phyloP scores from a whole-genome alignment of 2,113 vertebrate genomes.

The Kryptolebias marmoratus region DNA sequence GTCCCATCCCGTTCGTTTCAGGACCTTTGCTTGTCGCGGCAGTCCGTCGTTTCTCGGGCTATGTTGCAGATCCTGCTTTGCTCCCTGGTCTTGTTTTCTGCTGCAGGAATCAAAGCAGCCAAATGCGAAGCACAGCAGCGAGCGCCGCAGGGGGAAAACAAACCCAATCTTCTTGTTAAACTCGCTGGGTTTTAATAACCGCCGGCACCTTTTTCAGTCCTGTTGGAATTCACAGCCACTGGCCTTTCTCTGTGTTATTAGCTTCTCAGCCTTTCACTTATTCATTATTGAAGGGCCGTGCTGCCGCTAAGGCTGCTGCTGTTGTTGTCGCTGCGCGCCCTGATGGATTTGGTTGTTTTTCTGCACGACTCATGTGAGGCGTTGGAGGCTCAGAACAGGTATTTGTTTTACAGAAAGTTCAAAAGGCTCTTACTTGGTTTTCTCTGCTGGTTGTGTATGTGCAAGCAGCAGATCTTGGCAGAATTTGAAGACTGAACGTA shows the following conservation, averaged over 20 bases:
- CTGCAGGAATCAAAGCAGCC: conserved; percentile 30
- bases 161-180: conserved; percentile 28
- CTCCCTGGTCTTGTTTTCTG: conserved; percentile 22
- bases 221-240: conserved; percentile 38
- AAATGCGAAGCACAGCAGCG: conserved; percentile 21
- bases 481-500: conserved; percentile 15
- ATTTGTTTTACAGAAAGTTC: conserved; percentile 29
- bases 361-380: conserved; percentile 36
- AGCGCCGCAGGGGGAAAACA: conserved; percentile 23
- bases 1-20: no score
- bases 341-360: conserved; percentile 59
- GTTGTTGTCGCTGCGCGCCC: conserved; percentile 29
- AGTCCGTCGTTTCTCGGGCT: conserved; percentile 17
- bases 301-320: no score
- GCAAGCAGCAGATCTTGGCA: conserved; percentile 32
- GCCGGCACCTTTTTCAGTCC: conserved; percentile 33
- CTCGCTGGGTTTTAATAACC: conserved; percentile 41
- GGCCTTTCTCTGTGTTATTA: conserved; percentile 58
- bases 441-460: conserved; percentile 17
- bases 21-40: not conserved
- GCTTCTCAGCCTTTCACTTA: conserved; percentile 36
- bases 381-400: conserved; percentile 28
- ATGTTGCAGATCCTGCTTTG: conserved; percentile 21
- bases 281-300: conserved; percentile 62
- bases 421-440: conserved; percentile 6